Evolutionary conservation across 2,888 invertebrate species (phyloP).

Genomic region (Andricus quercusramuli): DNA sequence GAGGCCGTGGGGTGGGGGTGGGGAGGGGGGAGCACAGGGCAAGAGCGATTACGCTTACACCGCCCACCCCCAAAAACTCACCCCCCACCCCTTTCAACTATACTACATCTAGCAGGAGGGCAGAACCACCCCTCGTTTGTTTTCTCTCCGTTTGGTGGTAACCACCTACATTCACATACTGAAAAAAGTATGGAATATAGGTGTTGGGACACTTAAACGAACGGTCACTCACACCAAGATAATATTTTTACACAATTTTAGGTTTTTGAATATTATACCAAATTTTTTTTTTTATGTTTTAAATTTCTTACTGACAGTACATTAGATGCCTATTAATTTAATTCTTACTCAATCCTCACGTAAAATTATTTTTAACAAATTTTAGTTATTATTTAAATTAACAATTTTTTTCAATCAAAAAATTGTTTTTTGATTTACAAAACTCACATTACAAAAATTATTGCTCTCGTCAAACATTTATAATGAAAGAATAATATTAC

Average conservation of each 20-base stretch:
- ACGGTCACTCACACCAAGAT: conserved; percentile 45
- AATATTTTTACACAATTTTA: conserved; percentile 45
- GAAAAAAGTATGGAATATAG: conserved; percentile 65
- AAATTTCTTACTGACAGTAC: too few relatives aligned
- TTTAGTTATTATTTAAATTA: too few relatives aligned
- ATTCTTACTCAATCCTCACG: too few relatives aligned
- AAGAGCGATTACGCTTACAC: conserved; percentile 72
- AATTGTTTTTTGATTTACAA: too few relatives aligned
- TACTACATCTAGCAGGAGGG: conserved; percentile 52
- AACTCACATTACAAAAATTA: too few relatives aligned
- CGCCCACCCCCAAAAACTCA: conserved; percentile 50
- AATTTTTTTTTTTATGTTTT: too few relatives aligned
- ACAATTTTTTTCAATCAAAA: too few relatives aligned
- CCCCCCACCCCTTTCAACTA: conserved; percentile 45
- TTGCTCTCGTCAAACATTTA: too few relatives aligned
- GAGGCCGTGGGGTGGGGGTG: conserved; percentile 57
- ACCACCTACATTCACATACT: conserved; percentile 47
- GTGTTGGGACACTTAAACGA: conserved; percentile 61
- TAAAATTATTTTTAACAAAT: too few relatives aligned
- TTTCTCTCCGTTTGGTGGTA: conserved; percentile 59
- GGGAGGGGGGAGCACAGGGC: conserved; percentile 53
- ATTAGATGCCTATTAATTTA: too few relatives aligned
- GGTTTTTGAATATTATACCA: conserved; percentile 11
- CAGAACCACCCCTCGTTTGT: conserved; percentile 67
- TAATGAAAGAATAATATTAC: too few relatives aligned